Evolutionary conservation across 2,797 vertebrate genomes (phyloP).

Genomic region (Lepilemur ruficaudatus): DNA sequence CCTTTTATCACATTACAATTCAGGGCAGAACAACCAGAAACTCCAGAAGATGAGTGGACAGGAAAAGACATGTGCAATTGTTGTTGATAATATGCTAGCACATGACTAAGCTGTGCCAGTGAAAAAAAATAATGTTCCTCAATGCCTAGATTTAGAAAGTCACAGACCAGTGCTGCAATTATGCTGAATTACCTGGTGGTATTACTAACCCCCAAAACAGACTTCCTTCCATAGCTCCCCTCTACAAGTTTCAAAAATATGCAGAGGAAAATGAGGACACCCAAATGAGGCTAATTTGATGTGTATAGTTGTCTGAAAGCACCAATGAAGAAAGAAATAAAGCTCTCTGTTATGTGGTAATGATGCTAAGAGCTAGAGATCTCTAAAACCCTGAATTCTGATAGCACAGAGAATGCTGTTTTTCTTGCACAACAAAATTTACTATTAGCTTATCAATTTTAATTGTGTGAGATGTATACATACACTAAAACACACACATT

Average conservation of each 20-base stretch:
- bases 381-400: background rate
- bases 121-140: background rate
- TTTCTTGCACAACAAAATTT: background rate
- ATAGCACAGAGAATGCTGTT: background rate
- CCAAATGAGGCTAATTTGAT: background rate
- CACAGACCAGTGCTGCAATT: background rate
- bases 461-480: background rate
- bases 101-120: background rate
- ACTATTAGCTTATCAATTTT: background rate
- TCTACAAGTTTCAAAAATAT: slow-evolving; percentile 23
- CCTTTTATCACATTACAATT: background rate
- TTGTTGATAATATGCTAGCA: background rate
- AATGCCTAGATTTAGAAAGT: background rate
- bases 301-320: background rate
- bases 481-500: background rate
- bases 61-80: background rate
- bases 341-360: background rate
- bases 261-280: background rate
- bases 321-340: background rate
- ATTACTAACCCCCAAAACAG: background rate
- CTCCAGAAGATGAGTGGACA: background rate
- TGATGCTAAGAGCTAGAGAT: background rate
- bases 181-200: background rate
- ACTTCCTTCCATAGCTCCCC: background rate
- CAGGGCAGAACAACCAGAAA: background rate